A percentile compares a stretch with the other conserved stretches of the same genome.
Conservation (phyloP, 2,797 vertebrate genomes). For the Trichosurus vulpecula region DNA sequence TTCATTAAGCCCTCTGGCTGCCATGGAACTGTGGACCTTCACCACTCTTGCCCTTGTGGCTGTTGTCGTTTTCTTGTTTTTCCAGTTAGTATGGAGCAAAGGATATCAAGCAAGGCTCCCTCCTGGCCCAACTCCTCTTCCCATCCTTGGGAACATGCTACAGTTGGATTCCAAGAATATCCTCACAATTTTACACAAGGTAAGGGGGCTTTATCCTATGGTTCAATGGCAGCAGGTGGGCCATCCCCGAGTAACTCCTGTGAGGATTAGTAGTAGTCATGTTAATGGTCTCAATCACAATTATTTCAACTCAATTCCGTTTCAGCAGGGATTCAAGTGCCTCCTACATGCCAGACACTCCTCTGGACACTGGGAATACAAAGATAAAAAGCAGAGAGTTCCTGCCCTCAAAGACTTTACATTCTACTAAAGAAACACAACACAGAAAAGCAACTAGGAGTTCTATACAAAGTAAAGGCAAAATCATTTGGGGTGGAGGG, state of each 20-base stretch:
- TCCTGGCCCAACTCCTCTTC: neutral
- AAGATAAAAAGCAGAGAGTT: neutral
- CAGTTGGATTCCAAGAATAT: neutral
- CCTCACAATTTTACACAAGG: neutral
- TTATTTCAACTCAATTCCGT: neutral
- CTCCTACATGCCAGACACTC: neutral
- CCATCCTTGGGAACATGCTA: neutral
- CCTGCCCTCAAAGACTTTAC: neutral
- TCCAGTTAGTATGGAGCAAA: neutral
- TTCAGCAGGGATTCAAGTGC: too few species aligned
- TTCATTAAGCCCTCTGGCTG: neutral
- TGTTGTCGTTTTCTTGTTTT: neutral
- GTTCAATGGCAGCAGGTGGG: neutral
- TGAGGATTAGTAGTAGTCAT: neutral
- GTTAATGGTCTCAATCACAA: neutral
- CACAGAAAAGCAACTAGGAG: neutral
- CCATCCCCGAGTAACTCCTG: neutral
- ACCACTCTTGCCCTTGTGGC: neutral
- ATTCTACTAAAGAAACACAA: neutral
- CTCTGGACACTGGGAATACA: neutral
- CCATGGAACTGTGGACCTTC: neutral
- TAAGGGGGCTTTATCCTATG: neutral
- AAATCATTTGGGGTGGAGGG: neutral
- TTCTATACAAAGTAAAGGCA: neutral
- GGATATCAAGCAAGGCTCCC: neutral